These are phyloP conservation scores for Sinella curviseta DNA, from an alignment of 1,140 invertebrate species.

Conservation along the genomic window DNA sequence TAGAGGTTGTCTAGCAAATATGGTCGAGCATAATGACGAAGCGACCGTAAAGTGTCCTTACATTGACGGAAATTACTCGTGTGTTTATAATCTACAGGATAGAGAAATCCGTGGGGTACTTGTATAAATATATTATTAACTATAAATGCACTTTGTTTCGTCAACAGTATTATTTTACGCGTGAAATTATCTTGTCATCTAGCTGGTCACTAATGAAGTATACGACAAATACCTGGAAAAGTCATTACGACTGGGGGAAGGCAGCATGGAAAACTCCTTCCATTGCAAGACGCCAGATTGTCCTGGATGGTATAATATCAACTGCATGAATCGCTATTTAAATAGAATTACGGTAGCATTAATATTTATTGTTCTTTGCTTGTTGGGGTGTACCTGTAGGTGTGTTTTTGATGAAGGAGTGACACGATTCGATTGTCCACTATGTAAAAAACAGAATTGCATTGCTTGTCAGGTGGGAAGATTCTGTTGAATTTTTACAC, in stretches of 20 bases:
- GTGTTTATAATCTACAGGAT: conserved; percentile 57
- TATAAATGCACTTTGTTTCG: conserved; percentile 53
- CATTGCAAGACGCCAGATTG: conserved; percentile 90
- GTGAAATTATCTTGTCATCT: conserved; percentile 20
- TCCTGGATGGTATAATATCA: conserved; percentile 74
- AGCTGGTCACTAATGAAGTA: conserved; percentile 56
- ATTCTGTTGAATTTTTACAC: background rate
- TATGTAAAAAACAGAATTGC: conserved; percentile 79
- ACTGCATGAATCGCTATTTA: too few species aligned
- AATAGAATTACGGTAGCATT: too few species aligned
- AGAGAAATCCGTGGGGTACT: conserved; percentile 60
- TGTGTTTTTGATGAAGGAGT: conserved; percentile 82
- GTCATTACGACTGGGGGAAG: conserved; percentile 77
- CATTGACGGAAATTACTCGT: conserved; percentile 57
- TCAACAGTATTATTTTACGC: background rate
- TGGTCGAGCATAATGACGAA: conserved; percentile 56
- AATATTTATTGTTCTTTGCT: too few species aligned
- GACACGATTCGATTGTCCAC: conserved; percentile 79
- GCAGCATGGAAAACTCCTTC: conserved; percentile 76
- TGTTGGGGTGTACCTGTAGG: background rate
- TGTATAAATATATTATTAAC: too few species aligned
- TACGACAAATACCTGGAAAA: conserved; percentile 59
- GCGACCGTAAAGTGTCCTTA: conserved; percentile 59
- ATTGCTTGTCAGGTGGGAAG: conserved; percentile 77
- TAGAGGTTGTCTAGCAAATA: conserved; percentile 57